Conservation (phyloP, 2,888 invertebrate genomes). For the Microchrysa polita region DNA sequence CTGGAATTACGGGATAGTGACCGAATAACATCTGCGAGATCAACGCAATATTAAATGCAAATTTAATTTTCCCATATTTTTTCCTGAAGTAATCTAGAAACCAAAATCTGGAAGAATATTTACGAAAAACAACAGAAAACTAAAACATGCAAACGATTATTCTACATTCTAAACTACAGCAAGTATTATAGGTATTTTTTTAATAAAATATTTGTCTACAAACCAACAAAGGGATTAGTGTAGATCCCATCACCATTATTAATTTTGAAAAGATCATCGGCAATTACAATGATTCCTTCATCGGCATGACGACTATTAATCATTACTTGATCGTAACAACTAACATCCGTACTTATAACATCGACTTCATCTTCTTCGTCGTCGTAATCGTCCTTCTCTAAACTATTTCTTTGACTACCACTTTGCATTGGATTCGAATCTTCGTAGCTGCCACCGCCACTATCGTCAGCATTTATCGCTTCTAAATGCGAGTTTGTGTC, state of each 20-base stretch:
- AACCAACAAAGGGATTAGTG: constrained; percentile 65
- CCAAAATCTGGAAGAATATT: no score
- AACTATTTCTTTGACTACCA: constrained; percentile 63
- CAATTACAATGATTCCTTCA: constrained; percentile 60
- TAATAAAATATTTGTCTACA: constrained; percentile 56
- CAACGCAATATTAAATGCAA: no score
- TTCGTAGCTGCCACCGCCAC: constrained; percentile 63
- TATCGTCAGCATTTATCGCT: constrained; percentile 62
- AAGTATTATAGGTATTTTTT: background rate
- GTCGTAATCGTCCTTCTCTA: constrained; percentile 63
- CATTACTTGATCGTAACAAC: constrained; percentile 61
- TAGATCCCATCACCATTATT: constrained; percentile 62
- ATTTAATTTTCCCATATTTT: no score
- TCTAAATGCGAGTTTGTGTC: constrained; percentile 60
- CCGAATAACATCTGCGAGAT: no score
- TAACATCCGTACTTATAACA: constrained; percentile 63
- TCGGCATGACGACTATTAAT: constrained; percentile 48
- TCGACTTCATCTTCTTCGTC: constrained; percentile 60
- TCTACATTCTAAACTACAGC: background rate
- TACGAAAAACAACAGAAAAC: constrained; percentile 37
- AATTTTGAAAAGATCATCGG: constrained; percentile 55
- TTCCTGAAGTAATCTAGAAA: no score
- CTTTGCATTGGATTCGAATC: constrained; percentile 63
- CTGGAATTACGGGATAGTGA: no score
- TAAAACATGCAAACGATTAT: constrained; percentile 31